Conservation (phyloP, 1,140 invertebrate species). For the Spodoptera frugiperda region DNA sequence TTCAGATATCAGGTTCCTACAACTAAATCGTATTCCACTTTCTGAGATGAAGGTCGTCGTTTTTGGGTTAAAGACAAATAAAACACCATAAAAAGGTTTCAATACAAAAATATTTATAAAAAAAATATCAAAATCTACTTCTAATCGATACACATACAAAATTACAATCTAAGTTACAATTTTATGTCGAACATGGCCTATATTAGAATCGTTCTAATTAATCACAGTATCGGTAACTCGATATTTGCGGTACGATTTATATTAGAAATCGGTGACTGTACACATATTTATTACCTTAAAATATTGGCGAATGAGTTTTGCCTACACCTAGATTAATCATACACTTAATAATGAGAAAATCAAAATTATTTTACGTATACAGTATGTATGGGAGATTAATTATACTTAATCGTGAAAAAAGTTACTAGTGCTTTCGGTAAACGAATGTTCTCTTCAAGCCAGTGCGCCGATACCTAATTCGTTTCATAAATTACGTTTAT, state of each 20-base stretch:
- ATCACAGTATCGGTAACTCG: constrained; percentile 55
- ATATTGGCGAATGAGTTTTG: constrained; percentile 44
- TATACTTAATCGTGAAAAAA: constrained; percentile 21
- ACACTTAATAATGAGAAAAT: neutral
- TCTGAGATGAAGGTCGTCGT: too few relatives aligned
- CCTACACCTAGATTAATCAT: constrained; percentile 34
- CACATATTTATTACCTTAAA: constrained; percentile 27
- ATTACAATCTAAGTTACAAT: constrained; percentile 39
- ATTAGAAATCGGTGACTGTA: constrained; percentile 44
- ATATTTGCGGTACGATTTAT: constrained; percentile 34
- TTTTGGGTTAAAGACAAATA: constrained; percentile 5
- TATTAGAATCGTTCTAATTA: constrained; percentile 40
- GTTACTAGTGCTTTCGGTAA: constrained; percentile 5
- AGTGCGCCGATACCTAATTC: neutral
- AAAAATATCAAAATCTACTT: constrained; percentile 40
- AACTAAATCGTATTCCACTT: too few relatives aligned
- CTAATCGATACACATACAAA: constrained; percentile 45
- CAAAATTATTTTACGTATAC: neutral
- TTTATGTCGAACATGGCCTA: constrained; percentile 37
- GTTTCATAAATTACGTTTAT: constrained; percentile 1
- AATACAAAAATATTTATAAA: constrained; percentile 49
- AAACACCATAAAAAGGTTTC: constrained; percentile 19
- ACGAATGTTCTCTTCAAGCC: neutral
- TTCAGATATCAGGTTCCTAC: too few relatives aligned
- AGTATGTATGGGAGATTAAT: constrained; percentile 14